Evolutionary conservation across 2,113 vertebrate species (phyloP).

Genomic region (Pseudonaja textilis): DNA sequence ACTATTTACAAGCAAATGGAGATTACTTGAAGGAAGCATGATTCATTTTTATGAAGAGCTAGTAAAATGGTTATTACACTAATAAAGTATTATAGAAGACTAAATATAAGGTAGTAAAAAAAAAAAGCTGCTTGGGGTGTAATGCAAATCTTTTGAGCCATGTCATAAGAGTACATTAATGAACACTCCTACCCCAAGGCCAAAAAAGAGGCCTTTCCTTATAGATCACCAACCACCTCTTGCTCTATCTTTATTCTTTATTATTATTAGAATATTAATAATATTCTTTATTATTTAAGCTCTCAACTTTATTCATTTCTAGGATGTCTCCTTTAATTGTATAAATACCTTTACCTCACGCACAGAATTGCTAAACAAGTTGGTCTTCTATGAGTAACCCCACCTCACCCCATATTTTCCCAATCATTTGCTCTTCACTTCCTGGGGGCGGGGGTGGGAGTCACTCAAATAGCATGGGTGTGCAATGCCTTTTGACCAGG

Average conservation of each 20-base stretch:
- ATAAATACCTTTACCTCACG: too few relatives aligned
- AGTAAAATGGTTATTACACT: background rate
- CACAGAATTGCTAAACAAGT: background rate
- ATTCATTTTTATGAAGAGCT: background rate
- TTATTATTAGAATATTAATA: too few relatives aligned
- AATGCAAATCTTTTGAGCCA: background rate
- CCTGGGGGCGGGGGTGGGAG: background rate
- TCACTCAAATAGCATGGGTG: background rate
- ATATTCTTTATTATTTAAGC: too few relatives aligned
- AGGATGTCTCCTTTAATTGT: background rate
- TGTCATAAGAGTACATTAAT: background rate
- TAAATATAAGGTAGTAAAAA: background rate
- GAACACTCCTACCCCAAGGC: background rate
- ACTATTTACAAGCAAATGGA: rapidly evolving
- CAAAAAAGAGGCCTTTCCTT: background rate
- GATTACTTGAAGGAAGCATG: background rate
- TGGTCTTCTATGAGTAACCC: background rate
- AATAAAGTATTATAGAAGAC: background rate
- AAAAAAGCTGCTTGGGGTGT: background rate
- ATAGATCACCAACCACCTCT: background rate
- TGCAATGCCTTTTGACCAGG: background rate
- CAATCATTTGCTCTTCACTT: background rate
- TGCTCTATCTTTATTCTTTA: too few relatives aligned
- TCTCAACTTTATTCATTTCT: background rate
- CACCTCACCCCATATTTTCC: background rate